Evolutionary conservation across 2,797 vertebrate genomes (phyloP).

Genomic region (Lepilemur ruficaudatus): DNA sequence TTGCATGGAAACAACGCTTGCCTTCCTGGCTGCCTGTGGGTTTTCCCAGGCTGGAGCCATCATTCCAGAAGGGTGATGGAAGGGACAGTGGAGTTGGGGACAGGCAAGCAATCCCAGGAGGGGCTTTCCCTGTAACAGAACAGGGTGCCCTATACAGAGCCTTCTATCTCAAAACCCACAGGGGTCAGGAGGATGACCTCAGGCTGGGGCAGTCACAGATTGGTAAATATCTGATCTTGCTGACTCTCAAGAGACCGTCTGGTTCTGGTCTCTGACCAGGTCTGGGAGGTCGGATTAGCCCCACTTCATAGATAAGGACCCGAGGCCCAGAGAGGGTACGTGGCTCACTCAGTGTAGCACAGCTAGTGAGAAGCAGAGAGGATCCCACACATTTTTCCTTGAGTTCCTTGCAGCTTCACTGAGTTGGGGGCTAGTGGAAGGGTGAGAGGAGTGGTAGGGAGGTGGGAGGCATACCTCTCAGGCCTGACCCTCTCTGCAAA

Average conservation of each 20-base stretch:
- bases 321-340: neutral
- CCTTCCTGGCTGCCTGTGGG: neutral
- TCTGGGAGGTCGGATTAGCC: neutral
- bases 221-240: neutral
- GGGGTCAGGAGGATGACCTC: neutral
- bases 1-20: constrained; percentile 3
- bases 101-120: neutral
- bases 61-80: neutral
- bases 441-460: neutral
- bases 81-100: neutral
- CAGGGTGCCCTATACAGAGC: neutral
- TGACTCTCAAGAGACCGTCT: neutral
- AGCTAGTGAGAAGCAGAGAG: neutral
- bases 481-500: neutral
- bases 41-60: neutral
- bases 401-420: neutral
- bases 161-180: neutral
- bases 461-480: neutral
- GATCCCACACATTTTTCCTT: neutral
- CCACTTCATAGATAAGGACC: neutral
- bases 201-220: rapidly evolving
- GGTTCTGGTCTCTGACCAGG: neutral
- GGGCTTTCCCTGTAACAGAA: neutral
- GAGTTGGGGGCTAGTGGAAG: neutral
- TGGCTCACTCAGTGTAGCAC: neutral